Evolutionary conservation across 1,140 invertebrate genomes (phyloP).

Genomic region (Neodiprion lecontei): DNA sequence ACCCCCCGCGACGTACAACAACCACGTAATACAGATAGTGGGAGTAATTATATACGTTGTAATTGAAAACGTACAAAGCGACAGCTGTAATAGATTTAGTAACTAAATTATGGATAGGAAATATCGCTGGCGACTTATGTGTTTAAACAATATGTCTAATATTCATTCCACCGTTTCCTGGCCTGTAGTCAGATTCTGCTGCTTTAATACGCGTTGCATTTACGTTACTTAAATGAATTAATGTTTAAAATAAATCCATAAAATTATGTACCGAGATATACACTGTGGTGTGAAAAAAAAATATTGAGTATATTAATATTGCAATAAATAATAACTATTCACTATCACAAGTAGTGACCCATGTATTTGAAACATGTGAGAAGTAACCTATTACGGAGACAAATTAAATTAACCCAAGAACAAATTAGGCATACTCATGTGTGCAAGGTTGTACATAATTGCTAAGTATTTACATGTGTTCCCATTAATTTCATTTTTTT

Average conservation of each 20-base stretch:
- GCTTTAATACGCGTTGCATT: constrained; percentile 37
- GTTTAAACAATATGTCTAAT: constrained; percentile 45
- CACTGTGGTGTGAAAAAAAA: not conserved
- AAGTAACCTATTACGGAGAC: not conserved
- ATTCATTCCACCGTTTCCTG: constrained; percentile 49
- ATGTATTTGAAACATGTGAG: constrained; percentile 8
- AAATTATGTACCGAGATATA: not conserved
- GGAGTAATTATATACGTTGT: not conserved
- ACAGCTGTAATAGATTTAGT: constrained; percentile 36
- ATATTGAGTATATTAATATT: constrained; percentile 14
- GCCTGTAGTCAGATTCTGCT: constrained; percentile 33
- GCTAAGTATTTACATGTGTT: not conserved
- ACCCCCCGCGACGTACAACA: not conserved
- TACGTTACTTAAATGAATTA: constrained; percentile 42
- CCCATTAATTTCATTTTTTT: not conserved
- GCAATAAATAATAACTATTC: not conserved
- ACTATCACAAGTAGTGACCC: constrained; percentile 1
- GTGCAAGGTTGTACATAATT: constrained; percentile 11
- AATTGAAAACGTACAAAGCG: constrained; percentile 28
- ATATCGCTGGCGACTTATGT: constrained; percentile 55
- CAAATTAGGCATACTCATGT: not conserved
- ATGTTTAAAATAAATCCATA: constrained; percentile 27
- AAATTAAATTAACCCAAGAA: constrained; percentile 2
- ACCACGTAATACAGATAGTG: not conserved
- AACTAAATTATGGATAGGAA: constrained; percentile 40